phyloP scores from a whole-genome alignment of 2,797 vertebrate genomes.

The Ispidina lecontei region DNA sequence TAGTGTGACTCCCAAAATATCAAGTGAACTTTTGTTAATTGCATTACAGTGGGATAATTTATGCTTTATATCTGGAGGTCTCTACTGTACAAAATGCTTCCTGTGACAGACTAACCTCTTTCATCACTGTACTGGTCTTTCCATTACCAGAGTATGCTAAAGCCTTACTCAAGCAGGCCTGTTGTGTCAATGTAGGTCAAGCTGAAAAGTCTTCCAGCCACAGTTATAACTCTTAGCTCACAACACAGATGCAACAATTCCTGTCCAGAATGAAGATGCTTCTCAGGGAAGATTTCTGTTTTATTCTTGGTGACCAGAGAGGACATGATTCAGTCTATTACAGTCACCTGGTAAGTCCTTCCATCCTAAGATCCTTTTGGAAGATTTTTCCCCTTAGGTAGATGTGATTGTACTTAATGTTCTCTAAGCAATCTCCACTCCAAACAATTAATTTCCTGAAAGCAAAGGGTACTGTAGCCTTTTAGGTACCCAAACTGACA shows the following conservation, averaged over 20 bases:
- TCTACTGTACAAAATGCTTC: no score
- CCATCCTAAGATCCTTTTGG: not conserved
- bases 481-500: not conserved
- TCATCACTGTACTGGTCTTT: rapidly evolving
- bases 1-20: not conserved
- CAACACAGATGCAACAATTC: rapidly evolving
- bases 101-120: not conserved
- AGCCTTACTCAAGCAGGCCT: no score
- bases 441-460: not conserved
- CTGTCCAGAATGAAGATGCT: not conserved
- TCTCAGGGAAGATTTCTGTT: not conserved
- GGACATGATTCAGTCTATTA: not conserved
- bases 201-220: not conserved
- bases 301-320: rapidly evolving
- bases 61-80: not conserved
- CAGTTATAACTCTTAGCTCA: rapidly evolving
- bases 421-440: not conserved
- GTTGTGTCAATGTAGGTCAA: rapidly evolving
- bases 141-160: rapidly evolving
- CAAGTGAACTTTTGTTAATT: not conserved
- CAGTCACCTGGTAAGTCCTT: not conserved
- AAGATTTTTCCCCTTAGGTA: rapidly evolving
- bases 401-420: rapidly evolving
- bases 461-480: not conserved
- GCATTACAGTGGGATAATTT: rapidly evolving